Conservation (phyloP, 23 tunicate genomes). For the Phallusia fumigata region DNA sequence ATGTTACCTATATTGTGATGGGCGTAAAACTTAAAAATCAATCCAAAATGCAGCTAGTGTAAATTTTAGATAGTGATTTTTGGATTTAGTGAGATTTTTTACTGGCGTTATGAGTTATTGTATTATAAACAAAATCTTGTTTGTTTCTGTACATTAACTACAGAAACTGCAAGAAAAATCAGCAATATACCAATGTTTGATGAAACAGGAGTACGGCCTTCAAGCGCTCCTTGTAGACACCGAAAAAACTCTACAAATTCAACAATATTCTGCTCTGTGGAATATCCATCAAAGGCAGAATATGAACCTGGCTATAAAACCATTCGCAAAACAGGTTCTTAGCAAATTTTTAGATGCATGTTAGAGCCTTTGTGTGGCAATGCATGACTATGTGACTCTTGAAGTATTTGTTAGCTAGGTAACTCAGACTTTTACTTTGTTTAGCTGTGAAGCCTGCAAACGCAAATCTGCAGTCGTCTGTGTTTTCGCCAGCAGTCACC, state of each 20-base stretch:
- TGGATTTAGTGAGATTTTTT: too few species aligned
- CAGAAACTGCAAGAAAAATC: slow-evolving; percentile 9
- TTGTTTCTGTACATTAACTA: too few species aligned
- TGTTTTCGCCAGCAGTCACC: slow-evolving; percentile 1
- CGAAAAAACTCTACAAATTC: slow-evolving; percentile 28
- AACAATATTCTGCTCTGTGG: slow-evolving; percentile 17
- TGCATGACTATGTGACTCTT: not conserved
- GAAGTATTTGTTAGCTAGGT: not conserved
- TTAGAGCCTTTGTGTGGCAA: not conserved
- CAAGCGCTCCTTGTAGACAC: slow-evolving; percentile 6
- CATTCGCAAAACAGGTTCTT: slow-evolving; percentile 35
- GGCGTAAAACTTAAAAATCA: too few species aligned
- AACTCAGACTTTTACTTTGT: not conserved
- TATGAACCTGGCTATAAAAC: slow-evolving; percentile 29
- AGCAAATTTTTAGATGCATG: not conserved
- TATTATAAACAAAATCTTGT: too few species aligned
- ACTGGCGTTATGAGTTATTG: too few species aligned
- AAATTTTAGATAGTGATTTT: too few species aligned
- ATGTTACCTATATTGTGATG: too few species aligned
- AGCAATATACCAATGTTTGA: slow-evolving; percentile 44
- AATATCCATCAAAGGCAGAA: slow-evolving; percentile 22
- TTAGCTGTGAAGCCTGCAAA: slow-evolving; percentile 54
- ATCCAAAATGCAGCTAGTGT: too few species aligned
- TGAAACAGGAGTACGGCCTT: not conserved
- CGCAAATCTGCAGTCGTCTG: slow-evolving; percentile 32